Base-by-base conservation (phyloP, 2,888 invertebrate genomes). In the Plusia festucae region DNA sequence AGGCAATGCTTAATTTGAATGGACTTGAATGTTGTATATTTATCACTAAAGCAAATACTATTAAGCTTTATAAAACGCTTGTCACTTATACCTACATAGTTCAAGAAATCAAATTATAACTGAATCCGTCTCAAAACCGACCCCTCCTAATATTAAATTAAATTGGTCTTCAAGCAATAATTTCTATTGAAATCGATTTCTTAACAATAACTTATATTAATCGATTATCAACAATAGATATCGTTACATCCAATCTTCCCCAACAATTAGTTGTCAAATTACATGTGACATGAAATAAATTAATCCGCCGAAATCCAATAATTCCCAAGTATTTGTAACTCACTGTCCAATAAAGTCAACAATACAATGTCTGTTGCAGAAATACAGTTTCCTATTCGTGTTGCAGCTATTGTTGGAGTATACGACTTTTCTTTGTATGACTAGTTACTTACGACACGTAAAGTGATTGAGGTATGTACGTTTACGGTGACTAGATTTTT, bases 291-390 rank as follows among this genome's bases (percentile, higher is more conserved):
- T 65, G 40, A 56, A 79, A 79, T 79, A 81, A 65, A 79, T 70
- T 78, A 76, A 81, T 79, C 76, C 76, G 73, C 69, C 34, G 54
- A 56, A 74, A 79, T 68, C 58, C 63, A 76, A 74, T 79, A 78
- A 78, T 53, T 46, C 69, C 68, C 62, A 60, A 78, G 73, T 65
- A 76, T 63, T 65, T n/a, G 8, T 49, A 51, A 65, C 67, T 68
- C 51, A 69, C 61, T 54, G 67, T 77, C 74, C 70, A 67, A 75
- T 77, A 79, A 65, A 78, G 53, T 70, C 61, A 53, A 63, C 61
- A 22, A 54, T 46, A 81, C 78, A 83, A 81, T 65, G 56, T 53
- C 79, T 78, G 76, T 79, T 69, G 69, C 65, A 58, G 60, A 59
- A 66, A 73, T 73, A 68, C 64, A 66, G 67, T 65, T 72, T 77